A percentile compares a stretch with the other conserved stretches of the same genome.
Evolutionary conservation across 2,888 invertebrate species (phyloP).

Genomic region (Epirrhoe alternata): DNA sequence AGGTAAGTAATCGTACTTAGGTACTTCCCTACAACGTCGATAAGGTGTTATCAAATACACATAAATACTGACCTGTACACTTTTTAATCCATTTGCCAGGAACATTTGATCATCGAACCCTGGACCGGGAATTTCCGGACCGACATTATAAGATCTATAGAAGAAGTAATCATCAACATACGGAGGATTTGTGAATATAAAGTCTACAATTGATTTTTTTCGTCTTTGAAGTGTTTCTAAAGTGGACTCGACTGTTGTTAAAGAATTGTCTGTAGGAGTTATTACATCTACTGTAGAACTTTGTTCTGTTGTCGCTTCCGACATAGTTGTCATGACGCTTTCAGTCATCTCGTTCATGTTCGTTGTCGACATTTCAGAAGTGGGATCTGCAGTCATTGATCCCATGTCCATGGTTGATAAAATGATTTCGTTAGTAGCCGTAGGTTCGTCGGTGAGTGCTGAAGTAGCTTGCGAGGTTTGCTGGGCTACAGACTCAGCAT

Average conservation of each 20-base stretch:
- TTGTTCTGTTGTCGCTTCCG: conserved; percentile 31
- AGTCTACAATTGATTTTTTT: conserved; percentile 77
- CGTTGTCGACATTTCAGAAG: conserved; percentile 30
- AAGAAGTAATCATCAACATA: conserved; percentile 69
- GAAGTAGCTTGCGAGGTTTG: conserved; percentile 50
- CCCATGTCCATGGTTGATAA: conserved; percentile 45
- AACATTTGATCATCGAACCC: conserved; percentile 66
- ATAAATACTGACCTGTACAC: conserved; percentile 67
- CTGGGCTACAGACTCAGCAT: conserved; percentile 46
- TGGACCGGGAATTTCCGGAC: conserved; percentile 55
- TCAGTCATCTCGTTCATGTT: conserved; percentile 35
- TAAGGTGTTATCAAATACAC: not conserved
- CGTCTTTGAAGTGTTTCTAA: conserved; percentile 70
- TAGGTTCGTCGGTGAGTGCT: conserved; percentile 52
- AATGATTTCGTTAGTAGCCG: conserved; percentile 56
- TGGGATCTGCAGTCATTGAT: conserved; percentile 23
- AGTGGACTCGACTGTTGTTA: conserved; percentile 50
- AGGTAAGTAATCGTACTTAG: not conserved
- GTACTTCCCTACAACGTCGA: not conserved
- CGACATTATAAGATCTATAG: conserved; percentile 72
- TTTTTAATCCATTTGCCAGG: conserved; percentile 74
- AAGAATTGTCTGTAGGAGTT: conserved; percentile 46
- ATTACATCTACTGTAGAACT: conserved; percentile 39
- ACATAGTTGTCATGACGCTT: conserved; percentile 32
- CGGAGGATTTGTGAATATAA: conserved; percentile 72